Percentiles rank a stretch among this genome's conserved stretches.
Conservation (phyloP, 2,113 vertebrate genomes). For the Anthoscopus minutus region DNA sequence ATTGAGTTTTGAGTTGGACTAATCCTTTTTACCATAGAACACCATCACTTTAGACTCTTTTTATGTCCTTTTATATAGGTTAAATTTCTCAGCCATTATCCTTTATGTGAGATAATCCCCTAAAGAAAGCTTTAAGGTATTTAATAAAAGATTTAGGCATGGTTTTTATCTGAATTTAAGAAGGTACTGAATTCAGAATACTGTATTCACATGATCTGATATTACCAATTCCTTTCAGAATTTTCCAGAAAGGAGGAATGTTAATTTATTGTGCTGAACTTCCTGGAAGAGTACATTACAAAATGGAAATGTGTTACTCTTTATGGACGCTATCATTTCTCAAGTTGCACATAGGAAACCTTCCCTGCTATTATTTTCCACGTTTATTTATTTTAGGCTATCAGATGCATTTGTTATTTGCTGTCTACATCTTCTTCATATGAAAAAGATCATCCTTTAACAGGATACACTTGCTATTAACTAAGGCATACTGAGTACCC, state of each 20-base stretch:
- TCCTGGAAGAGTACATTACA: not conserved
- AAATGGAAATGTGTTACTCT: not conserved
- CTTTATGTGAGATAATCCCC: not conserved
- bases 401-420: not conserved
- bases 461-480: not conserved
- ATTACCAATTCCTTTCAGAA: not conserved
- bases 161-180: not conserved
- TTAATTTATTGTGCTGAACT: not conserved
- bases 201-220: not conserved
- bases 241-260: not conserved
- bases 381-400: not conserved
- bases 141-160: not conserved
- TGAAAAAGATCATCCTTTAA: not conserved
- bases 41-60: not conserved
- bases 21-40: not conserved
- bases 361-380: not conserved
- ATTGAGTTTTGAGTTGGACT: not conserved
- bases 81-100: not conserved
- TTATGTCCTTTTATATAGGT: not conserved
- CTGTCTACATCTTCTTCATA: not conserved
- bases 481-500: not conserved
- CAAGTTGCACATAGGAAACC: not conserved
- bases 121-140: not conserved
- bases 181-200: not conserved
- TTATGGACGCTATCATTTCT: not conserved